A percentile compares a stretch with the other conserved stretches of the same genome.
These are phyloP conservation scores for Drosophila atripex DNA, from an alignment of 2,888 invertebrate genomes.

Conservation along the genomic window DNA sequence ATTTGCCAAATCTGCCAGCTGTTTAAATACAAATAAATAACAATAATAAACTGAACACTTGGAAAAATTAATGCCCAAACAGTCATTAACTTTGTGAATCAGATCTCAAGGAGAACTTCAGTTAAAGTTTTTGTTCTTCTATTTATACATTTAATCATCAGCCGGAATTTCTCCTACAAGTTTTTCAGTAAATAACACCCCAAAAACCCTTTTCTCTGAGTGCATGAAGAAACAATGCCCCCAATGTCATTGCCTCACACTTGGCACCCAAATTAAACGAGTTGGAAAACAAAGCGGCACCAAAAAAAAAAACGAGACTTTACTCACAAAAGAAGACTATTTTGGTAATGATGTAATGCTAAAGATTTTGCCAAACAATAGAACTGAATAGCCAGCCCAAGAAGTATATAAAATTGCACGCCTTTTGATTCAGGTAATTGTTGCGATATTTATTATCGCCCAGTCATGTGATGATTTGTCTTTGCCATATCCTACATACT, in stretches of 20 bases:
- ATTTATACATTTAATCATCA: neutral
- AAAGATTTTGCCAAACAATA: conserved; percentile 36
- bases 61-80: neutral
- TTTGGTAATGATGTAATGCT: conserved; percentile 65
- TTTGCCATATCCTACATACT: neutral
- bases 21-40: conserved; percentile 40
- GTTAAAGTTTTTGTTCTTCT: no score
- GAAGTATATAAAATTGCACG: conserved; percentile 58
- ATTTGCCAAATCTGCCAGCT: conserved; percentile 52
- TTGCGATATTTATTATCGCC: conserved; percentile 48
- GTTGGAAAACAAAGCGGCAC: conserved; percentile 31
- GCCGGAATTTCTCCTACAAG: neutral
- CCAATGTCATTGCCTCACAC: conserved; percentile 63
- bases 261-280: conserved; percentile 40
- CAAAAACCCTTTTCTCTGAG: conserved; percentile 1
- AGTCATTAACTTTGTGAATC: neutral
- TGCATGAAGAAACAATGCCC: conserved; percentile 50
- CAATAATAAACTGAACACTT: neutral
- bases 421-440: conserved; percentile 62
- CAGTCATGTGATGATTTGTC: conserved; percentile 25
- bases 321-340: conserved; percentile 33
- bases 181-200: neutral
- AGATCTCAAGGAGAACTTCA: no score
- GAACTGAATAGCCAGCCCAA: conserved; percentile 12
- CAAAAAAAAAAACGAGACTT: neutral